Conservation (phyloP, 2,797 vertebrate genomes). For the Cynopterus sphinx region DNA sequence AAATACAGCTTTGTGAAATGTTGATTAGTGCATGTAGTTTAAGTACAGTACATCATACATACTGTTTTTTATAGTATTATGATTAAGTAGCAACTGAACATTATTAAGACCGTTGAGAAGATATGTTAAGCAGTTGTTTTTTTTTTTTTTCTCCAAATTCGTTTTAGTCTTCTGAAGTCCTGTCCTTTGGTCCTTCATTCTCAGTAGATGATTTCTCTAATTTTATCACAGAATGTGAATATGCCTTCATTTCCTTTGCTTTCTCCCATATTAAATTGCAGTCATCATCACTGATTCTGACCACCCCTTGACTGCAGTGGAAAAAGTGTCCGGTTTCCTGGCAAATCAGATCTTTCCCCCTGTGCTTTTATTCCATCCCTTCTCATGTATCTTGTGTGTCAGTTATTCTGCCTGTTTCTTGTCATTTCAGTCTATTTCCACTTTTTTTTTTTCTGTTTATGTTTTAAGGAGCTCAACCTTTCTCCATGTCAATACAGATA, state of each 20-base stretch:
- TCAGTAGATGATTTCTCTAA: background rate
- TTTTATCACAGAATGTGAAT: background rate
- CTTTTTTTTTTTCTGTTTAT: background rate
- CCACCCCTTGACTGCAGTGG: background rate
- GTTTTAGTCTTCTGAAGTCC: background rate
- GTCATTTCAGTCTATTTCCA: background rate
- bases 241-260: background rate
- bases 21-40: background rate
- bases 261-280: background rate
- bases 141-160: slow-evolving; percentile 17
- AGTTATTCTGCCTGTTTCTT: background rate
- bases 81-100: slow-evolving; percentile 31
- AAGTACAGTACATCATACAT: background rate
- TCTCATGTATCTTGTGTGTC: background rate
- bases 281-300: background rate
- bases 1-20: slow-evolving; percentile 40
- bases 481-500: background rate
- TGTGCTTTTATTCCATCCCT: background rate
- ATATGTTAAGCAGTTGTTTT: background rate
- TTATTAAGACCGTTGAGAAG: slow-evolving; percentile 17
- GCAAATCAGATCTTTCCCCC: background rate
- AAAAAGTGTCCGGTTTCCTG: background rate
- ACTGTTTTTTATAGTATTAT: slow-evolving; percentile 21
- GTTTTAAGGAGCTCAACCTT: background rate
- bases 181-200: background rate